These are phyloP conservation scores for Stenurella melanura DNA, from an alignment of 2,888 invertebrate genomes.

Conservation along the genomic window DNA sequence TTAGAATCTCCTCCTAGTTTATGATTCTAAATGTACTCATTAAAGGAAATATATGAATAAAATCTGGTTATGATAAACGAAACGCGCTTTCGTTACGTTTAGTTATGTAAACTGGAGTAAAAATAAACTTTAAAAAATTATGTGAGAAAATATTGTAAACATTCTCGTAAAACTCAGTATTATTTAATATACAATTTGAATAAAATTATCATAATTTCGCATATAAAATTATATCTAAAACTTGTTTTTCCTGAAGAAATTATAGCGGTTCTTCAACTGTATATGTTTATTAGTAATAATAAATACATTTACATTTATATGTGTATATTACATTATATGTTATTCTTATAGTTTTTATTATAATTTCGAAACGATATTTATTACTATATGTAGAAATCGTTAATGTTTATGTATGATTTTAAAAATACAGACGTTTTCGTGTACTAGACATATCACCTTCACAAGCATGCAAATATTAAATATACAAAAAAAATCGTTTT, in stretches of 20 bases:
- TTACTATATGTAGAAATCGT: neutral
- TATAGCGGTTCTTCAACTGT: constrained; percentile 11
- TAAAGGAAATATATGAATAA: too few relatives aligned
- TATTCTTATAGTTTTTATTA: neutral
- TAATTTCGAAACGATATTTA: neutral
- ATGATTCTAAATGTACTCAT: neutral
- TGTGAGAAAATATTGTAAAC: constrained; percentile 14
- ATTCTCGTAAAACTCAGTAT: neutral
- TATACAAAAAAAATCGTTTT: too few relatives aligned
- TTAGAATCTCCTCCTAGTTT: too few relatives aligned
- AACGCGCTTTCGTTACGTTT: too few relatives aligned
- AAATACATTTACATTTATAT: constrained; percentile 29
- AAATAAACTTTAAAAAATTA: constrained; percentile 4
- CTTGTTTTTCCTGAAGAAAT: constrained; percentile 20
- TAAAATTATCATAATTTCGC: constrained; percentile 19
- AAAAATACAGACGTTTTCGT: neutral
- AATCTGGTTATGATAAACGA: too few relatives aligned
- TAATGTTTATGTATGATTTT: too few relatives aligned
- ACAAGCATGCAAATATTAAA: too few relatives aligned
- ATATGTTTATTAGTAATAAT: constrained; percentile 24
- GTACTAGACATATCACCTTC: too few relatives aligned
- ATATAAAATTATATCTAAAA: constrained; percentile 24
- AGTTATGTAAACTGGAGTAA: too few relatives aligned
- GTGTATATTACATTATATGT: neutral
- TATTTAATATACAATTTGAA: constrained; percentile 1